These are phyloP conservation scores for Melanerpes aurifrons DNA, from an alignment of 2,113 vertebrate species.

Conservation along the genomic window DNA sequence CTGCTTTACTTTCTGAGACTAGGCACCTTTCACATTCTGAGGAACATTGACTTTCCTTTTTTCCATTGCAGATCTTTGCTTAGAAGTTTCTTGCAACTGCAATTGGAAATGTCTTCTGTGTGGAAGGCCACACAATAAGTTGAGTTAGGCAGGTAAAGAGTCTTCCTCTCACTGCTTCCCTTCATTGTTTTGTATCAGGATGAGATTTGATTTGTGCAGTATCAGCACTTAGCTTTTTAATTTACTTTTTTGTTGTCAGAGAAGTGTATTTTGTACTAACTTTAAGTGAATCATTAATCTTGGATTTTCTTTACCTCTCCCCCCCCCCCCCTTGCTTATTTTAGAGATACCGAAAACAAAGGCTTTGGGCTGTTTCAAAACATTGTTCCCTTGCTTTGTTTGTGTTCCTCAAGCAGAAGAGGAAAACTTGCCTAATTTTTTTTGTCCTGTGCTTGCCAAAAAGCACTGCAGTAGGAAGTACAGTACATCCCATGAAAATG, in stretches of 20 bases:
- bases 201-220: background rate
- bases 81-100: background rate
- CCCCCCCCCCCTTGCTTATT: background rate
- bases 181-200: background rate
- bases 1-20: background rate
- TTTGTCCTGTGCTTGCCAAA: background rate
- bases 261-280: background rate
- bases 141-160: background rate
- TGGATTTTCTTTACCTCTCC: background rate
- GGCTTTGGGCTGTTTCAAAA: background rate
- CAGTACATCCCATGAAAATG: background rate
- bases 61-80: background rate
- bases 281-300: slow-evolving; percentile 30
- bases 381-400: slow-evolving; percentile 5
- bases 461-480: background rate
- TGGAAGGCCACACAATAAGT: background rate
- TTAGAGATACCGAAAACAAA: background rate
- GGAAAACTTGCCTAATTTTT: background rate
- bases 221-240: background rate
- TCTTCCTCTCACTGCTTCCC: background rate
- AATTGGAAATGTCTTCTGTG: background rate
- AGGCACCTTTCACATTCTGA: background rate
- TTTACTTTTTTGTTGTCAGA: background rate
- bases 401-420: slow-evolving; percentile 5
- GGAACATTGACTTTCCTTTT: background rate